Evolutionary conservation across 92 coral and sea anemone species (phyloP).

Genomic region (Galaxea fascicularis): DNA sequence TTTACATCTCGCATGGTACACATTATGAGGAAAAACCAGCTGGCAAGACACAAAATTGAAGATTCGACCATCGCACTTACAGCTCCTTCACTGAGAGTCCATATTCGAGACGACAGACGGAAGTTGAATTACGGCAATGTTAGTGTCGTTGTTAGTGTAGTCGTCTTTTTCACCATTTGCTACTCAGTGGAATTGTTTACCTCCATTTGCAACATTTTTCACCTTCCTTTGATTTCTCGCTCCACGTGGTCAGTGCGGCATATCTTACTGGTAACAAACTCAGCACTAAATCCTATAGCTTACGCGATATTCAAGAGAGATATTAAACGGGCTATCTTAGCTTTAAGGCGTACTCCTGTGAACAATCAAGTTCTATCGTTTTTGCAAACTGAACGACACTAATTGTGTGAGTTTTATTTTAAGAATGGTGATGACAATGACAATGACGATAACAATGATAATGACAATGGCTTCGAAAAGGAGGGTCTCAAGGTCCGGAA

Average conservation of each 20-base stretch:
- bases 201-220: slow-evolving; percentile 1
- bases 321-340: background rate
- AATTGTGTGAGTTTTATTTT: background rate
- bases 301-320: slow-evolving; percentile 10
- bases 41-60: background rate
- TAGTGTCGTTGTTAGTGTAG: background rate
- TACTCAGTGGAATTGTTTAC: background rate
- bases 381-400: background rate
- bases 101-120: background rate
- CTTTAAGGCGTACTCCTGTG: background rate
- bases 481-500: too few relatives aligned
- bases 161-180: background rate
- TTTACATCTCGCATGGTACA: slow-evolving; percentile 17
- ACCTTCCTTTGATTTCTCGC: background rate
- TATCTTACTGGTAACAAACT: slow-evolving; percentile 21
- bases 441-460: too few relatives aligned
- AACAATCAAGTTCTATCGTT: background rate
- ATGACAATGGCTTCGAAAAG: too few relatives aligned
- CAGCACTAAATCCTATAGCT: slow-evolving; percentile 23
- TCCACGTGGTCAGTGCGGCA: background rate
- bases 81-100: background rate
- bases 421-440: too few relatives aligned
- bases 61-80: background rate
- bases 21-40: background rate
- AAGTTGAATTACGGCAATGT: background rate